Evolutionary conservation across 1,140 invertebrate species (phyloP), one percentile per base, ranked within the genome.

Genomic region (Condylostylus longicornis): DNA sequence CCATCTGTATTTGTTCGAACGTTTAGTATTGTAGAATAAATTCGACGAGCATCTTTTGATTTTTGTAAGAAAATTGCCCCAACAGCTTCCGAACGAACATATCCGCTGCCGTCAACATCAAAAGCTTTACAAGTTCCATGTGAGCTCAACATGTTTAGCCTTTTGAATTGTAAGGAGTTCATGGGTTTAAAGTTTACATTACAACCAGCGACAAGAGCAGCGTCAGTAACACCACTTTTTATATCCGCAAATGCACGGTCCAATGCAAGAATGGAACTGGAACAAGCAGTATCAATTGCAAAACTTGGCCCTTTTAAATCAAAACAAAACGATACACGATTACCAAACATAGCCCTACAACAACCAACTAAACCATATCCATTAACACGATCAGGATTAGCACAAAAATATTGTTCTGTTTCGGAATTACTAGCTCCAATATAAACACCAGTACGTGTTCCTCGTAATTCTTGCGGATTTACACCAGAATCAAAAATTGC

Each of bases 281-380:
- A 95, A 62, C 93, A 98, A 1, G 93, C 93, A 7, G 93, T 95
- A 62, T 98, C 93, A 5, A 96, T 63, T 4, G 85, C 77, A 60
- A 82, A 93, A 60, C 88, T 94, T 2, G 93, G 93, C 10, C 93
- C 66, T 46, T 64, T 79, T 40, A 95, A 85, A 51, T 97, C 89
- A 64, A 95, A 97, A 8, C 88, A 82, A 65, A 80, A 98, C 0
- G 90, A 96, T 22, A 98, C 73, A 51, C 94, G 75, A 61, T 98
- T 98, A 25, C 90, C 75, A 61, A 97, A 94, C 91, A 97, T 97
- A 18, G 89, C 83, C 27, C 85, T 69, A 35, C 79, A 80, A 61
- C 88, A 93, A 17, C 93, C 93, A 3, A 84, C 91, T 44, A 97
- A 66, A 21, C 79, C 85, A 64, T 97, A 97, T 36, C 93, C 91